Conservation (phyloP, 2,113 vertebrate species). For the Ibidorhyncha struthersii region DNA sequence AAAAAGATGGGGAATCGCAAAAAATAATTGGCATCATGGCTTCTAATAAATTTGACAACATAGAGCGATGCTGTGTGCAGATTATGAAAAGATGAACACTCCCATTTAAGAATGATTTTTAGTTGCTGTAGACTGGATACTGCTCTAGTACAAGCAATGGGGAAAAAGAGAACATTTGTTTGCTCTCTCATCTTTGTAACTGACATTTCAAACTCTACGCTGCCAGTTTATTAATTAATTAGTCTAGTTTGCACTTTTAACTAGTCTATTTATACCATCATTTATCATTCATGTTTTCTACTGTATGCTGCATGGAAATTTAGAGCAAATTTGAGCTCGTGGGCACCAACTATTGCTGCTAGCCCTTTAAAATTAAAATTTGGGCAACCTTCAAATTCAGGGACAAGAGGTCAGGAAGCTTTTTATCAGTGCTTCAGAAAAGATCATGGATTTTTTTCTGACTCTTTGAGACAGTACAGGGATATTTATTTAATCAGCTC, state of each 20-base stretch:
- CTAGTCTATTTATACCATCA: not conserved
- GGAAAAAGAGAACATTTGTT: not conserved
- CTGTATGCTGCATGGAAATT: not conserved
- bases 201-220: not conserved
- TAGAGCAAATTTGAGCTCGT: not conserved
- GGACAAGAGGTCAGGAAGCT: not conserved
- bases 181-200: not conserved
- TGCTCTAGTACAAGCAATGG: not conserved
- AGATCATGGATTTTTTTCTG: not conserved
- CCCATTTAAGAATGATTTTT: not conserved
- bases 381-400: not conserved
- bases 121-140: not conserved
- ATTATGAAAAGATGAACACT: not conserved
- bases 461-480: not conserved
- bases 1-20: not conserved
- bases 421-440: not conserved
- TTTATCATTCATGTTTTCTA: not conserved
- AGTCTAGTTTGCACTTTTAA: not conserved
- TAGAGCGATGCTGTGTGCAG: not conserved
- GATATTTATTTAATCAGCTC: not conserved
- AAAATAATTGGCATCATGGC: not conserved
- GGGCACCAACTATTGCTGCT: not conserved
- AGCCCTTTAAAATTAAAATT: not conserved
- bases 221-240: not conserved
- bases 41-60: not conserved